Percentiles rank a stretch among this genome's conserved stretches.
Conservation (phyloP, 2,797 vertebrate genomes). For the Merluccius polli region DNA sequence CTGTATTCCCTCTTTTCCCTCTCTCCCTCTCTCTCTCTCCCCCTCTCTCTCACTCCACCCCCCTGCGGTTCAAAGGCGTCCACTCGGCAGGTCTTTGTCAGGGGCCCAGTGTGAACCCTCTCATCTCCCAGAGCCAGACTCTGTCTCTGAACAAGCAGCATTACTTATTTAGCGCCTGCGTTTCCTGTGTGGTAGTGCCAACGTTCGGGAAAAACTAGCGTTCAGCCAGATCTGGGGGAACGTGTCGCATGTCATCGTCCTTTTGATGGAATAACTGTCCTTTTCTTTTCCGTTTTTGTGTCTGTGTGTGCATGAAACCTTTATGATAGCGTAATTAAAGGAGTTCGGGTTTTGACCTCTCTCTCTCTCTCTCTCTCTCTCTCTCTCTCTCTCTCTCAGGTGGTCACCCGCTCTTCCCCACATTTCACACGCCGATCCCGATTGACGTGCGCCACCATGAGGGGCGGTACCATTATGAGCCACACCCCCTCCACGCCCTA, state of each 20-base stretch:
- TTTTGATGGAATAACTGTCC: neutral
- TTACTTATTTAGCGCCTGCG: slow-evolving; percentile 81
- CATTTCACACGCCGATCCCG: slow-evolving; percentile 91
- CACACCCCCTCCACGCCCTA: slow-evolving; percentile 86
- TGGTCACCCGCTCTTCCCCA: slow-evolving; percentile 87
- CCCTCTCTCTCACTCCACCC: slow-evolving; percentile 65
- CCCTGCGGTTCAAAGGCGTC: slow-evolving; percentile 77
- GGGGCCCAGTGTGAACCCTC: slow-evolving; percentile 80
- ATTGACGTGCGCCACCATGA: slow-evolving; percentile 97
- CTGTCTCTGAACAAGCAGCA: slow-evolving; percentile 78
- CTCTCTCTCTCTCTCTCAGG: slow-evolving; percentile 69
- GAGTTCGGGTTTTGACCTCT: neutral
- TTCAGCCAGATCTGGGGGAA: slow-evolving; percentile 67
- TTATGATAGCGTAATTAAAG: neutral
- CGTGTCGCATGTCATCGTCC: slow-evolving; percentile 61
- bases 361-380: slow-evolving; percentile 23
- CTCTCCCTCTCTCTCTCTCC: neutral
- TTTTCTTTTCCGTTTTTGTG: no score
- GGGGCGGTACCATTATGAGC: slow-evolving; percentile 94
- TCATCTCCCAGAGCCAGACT: slow-evolving; percentile 81
- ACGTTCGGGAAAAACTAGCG: slow-evolving; percentile 58
- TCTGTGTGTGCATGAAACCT: neutral
- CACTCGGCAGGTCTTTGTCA: slow-evolving; percentile 83
- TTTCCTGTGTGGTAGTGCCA: slow-evolving; percentile 73
- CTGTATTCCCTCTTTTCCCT: neutral